Evolutionary conservation across 2,888 invertebrate genomes (phyloP).

Genomic region (Clanis bilineata): DNA sequence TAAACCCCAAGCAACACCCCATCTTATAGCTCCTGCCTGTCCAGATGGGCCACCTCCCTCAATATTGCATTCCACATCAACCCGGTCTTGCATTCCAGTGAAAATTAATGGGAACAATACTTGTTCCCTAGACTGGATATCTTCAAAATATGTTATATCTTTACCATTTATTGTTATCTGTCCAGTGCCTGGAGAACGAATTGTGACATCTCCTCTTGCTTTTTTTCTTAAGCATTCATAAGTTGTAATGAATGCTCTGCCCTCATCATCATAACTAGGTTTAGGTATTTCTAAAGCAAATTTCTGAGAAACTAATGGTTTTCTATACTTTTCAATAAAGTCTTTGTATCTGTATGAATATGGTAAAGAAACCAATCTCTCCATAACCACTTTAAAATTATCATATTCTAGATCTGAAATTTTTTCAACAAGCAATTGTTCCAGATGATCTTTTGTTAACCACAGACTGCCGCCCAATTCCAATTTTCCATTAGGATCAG

Average conservation of each 20-base stretch:
- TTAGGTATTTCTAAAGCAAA: slow-evolving; percentile 85
- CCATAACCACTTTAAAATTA: slow-evolving; percentile 87
- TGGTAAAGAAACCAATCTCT: slow-evolving; percentile 86
- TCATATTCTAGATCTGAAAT: slow-evolving; percentile 87
- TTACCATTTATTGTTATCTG: slow-evolving; percentile 90
- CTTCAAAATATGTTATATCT: slow-evolving; percentile 89
- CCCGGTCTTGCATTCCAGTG: slow-evolving; percentile 86
- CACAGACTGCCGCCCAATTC: slow-evolving; percentile 71
- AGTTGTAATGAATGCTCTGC: slow-evolving; percentile 87
- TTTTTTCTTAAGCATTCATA: slow-evolving; percentile 88
- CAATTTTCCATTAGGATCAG: slow-evolving; percentile 83
- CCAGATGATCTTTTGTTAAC: slow-evolving; percentile 85
- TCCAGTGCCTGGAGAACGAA: slow-evolving; percentile 92
- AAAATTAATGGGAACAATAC: slow-evolving; percentile 94
- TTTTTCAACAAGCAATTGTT: slow-evolving; percentile 84
- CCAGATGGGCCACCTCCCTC: slow-evolving; percentile 88
- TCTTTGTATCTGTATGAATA: slow-evolving; percentile 87
- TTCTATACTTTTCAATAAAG: slow-evolving; percentile 88
- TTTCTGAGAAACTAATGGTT: slow-evolving; percentile 81
- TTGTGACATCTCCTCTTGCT: slow-evolving; percentile 89
- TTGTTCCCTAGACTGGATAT: slow-evolving; percentile 88
- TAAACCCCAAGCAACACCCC: slow-evolving; percentile 92
- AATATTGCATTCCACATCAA: slow-evolving; percentile 92
- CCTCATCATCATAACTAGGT: slow-evolving; percentile 86
- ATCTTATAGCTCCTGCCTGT: slow-evolving; percentile 94